Conservation (phyloP, 2,113 vertebrate species). For the Cairina moschata region DNA sequence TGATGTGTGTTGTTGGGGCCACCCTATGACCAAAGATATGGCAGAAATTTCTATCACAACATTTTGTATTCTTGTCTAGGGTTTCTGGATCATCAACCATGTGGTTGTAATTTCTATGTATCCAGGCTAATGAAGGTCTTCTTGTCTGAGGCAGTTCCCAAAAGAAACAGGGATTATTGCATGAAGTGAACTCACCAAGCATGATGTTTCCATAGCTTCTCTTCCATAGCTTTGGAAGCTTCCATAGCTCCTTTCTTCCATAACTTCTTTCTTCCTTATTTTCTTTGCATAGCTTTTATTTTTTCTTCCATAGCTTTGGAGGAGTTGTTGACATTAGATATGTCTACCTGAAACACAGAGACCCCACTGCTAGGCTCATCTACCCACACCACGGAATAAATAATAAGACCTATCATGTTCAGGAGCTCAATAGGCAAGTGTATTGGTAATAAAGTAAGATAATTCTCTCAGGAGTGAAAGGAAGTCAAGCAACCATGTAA, state of each 20-base stretch:
- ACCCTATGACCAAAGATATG: too few species aligned
- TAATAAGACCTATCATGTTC: too few species aligned
- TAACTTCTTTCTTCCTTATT: too few species aligned
- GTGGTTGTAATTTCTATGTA: background rate
- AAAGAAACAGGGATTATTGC: background rate
- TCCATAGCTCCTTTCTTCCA: too few species aligned
- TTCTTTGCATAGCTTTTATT: too few species aligned
- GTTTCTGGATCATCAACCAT: background rate
- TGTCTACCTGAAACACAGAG: background rate
- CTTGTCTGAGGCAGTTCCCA: background rate
- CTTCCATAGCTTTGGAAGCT: too few species aligned
- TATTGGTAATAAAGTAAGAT: background rate
- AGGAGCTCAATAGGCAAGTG: background rate
- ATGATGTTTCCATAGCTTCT: background rate
- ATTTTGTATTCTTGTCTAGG: background rate
- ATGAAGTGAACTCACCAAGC: background rate
- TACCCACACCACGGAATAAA: background rate
- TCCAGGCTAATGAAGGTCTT: background rate
- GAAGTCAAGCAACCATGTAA: background rate
- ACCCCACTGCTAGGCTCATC: too few species aligned
- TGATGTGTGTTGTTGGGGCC: background rate
- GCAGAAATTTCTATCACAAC: background rate
- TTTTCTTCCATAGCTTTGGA: background rate
- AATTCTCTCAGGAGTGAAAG: background rate
- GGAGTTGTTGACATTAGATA: too few species aligned